A percentile compares a stretch with the other conserved stretches of the same genome.
phyloP scores from a whole-genome alignment of 2,797 vertebrate genomes.

The Coilia nasus region DNA sequence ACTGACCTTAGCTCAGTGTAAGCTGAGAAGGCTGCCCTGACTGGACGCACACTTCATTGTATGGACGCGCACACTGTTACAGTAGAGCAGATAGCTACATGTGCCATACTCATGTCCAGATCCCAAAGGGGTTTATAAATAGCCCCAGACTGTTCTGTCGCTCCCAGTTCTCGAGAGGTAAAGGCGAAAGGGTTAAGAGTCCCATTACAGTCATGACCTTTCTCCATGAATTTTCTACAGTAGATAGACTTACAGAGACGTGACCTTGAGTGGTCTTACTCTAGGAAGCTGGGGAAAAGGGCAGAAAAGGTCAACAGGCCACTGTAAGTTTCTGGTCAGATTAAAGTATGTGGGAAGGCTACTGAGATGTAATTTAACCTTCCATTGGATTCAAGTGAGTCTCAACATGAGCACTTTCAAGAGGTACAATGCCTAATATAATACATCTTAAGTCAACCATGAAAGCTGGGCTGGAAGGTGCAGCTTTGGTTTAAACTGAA shows the following conservation, averaged over 20 bases:
- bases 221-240: not conserved
- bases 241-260: not conserved
- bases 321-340: not conserved
- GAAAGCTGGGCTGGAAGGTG: not conserved
- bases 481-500: not conserved
- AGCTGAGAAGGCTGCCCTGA: not conserved
- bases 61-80: not conserved
- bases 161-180: conserved; percentile 3
- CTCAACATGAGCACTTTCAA: not conserved
- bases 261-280: not conserved
- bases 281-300: not conserved
- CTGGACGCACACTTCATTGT: not conserved
- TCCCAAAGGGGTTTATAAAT: not conserved
- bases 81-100: not conserved
- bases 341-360: not conserved
- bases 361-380: not conserved
- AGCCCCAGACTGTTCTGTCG: not conserved
- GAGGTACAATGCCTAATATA: not conserved
- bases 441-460: not conserved
- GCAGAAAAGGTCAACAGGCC: not conserved
- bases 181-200: not conserved
- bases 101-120: not conserved
- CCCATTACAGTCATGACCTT: conserved; percentile 12
- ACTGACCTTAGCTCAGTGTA: conserved; percentile 1
- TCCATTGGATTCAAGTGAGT: not conserved